A percentile compares a stretch with the other conserved stretches of the same genome.
These are phyloP conservation scores for Venusia cambrica DNA, from an alignment of 2,888 invertebrate species.

Conservation along the genomic window DNA sequence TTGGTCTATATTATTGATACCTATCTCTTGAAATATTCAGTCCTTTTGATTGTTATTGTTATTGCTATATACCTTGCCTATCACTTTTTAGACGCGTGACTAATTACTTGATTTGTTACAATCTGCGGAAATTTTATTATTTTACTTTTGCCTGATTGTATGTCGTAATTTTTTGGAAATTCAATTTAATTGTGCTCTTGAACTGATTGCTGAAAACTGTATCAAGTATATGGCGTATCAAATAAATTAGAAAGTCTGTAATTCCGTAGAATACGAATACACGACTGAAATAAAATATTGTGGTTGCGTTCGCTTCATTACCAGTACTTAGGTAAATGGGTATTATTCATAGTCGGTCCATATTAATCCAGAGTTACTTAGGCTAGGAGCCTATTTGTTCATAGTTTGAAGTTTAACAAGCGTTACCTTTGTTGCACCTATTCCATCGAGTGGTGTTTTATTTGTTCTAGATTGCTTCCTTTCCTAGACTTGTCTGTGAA, in stretches of 20 bases:
- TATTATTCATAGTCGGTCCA: too few relatives aligned
- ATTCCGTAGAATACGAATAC: constrained; percentile 13
- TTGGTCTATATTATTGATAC: too few relatives aligned
- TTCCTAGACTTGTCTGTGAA: too few relatives aligned
- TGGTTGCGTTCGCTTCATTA: constrained; percentile 6
- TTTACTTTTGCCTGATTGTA: constrained; percentile 5
- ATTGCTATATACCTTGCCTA: too few relatives aligned
- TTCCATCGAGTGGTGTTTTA: too few relatives aligned
- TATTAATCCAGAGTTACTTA: too few relatives aligned
- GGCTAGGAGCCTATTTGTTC: too few relatives aligned
- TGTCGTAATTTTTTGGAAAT: constrained; percentile 10
- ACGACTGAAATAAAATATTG: constrained; percentile 2
- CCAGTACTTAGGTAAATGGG: too few relatives aligned
- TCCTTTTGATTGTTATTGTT: constrained; percentile 14
- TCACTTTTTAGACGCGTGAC: constrained; percentile 3
- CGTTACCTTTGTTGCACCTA: too few relatives aligned
- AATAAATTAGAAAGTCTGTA: constrained; percentile 37
- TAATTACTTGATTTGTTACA: constrained; percentile 7
- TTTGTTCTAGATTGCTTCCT: too few relatives aligned
- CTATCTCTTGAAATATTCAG: too few relatives aligned
- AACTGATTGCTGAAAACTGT: constrained; percentile 34
- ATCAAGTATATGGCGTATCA: constrained; percentile 34
- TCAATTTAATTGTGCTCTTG: constrained; percentile 18
- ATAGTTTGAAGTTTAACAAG: too few relatives aligned
- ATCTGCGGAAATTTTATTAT: constrained; percentile 3